Base-by-base conservation (phyloP, 35 echinoderm and acorn worm genomes). In the Patiria miniata region DNA sequence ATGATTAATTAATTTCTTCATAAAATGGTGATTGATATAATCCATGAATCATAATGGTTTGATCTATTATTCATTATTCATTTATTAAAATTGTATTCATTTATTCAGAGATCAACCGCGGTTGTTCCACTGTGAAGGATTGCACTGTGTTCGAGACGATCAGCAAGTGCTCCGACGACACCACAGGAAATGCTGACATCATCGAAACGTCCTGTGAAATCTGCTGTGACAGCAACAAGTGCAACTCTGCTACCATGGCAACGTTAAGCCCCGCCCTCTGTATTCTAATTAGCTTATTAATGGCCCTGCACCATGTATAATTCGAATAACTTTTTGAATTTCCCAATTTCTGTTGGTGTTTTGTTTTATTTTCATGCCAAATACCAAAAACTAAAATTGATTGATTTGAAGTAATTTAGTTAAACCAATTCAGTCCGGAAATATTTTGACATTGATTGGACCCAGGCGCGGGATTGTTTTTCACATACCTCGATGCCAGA, bases 21-120 rank as follows among this genome's bases (percentile, higher is more conserved):
- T n/a, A n/a, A n/a, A n/a, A n/a, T n/a, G n/a, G n/a, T n/a, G n/a
- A n/a, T n/a, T n/a, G n/a, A n/a, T n/a, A n/a, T n/a, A n/a, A n/a
- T n/a, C n/a, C n/a, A n/a, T n/a, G n/a, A n/a, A n/a, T n/a, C n/a
- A n/a, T n/a, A n/a, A n/a, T n/a, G 15, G 9, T 32, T 69, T 69
- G 12, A 36, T 69, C 15, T 69, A 69, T n/a, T 21, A 26, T 60
- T n/a, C 19, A 60, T 18, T 60, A 60, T 10, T 60, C 61, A 69
- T 23, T 12, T 1, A n/a, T 69, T 69, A 14, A 14, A 30, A 73
- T 30, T 73, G 42, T 47, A 30, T 28, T 73, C 65, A 73, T 73
- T 73, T 47, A 47, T 73, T 14, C 65, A 73, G 65, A 73, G 34
- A 73, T 73, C 65, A 73, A 73, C 65, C 65, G 65, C 14, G 65